phyloP scores from a whole-genome alignment of 2,888 invertebrate species.

The Pyrrhosoma nymphula region DNA sequence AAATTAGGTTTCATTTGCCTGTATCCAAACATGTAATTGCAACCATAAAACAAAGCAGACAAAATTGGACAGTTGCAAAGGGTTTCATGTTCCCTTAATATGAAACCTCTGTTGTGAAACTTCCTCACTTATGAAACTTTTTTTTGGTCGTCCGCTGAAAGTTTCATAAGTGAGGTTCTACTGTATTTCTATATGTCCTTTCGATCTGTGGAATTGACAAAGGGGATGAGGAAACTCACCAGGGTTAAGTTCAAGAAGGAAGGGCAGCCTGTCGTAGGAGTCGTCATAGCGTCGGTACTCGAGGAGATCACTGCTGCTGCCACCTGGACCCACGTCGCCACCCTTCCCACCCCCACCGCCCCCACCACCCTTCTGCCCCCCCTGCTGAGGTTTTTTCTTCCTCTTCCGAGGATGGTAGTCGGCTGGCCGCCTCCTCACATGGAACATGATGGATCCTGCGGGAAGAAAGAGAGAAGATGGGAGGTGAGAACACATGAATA shows the following conservation, averaged over 20 bases:
- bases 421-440: slow-evolving; percentile 94
- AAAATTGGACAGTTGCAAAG: no score
- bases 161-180: no score
- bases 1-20: no score
- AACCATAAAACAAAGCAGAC: no score
- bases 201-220: no score
- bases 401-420: slow-evolving; percentile 94
- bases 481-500: no score
- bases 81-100: no score
- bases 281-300: slow-evolving; percentile 78
- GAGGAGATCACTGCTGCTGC: slow-evolving; percentile 78
- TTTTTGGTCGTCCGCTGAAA: no score
- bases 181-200: no score
- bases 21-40: no score
- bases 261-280: slow-evolving; percentile 80
- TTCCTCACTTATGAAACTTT: no score
- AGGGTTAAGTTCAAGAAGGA: slow-evolving; percentile 90
- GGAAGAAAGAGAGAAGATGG: slow-evolving; percentile 72
- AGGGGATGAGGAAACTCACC: slow-evolving; percentile 76
- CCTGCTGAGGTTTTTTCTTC: slow-evolving; percentile 85
- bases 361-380: slow-evolving; percentile 75
- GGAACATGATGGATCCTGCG: slow-evolving; percentile 97
- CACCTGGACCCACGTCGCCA: slow-evolving; percentile 81
- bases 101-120: no score
- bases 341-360: slow-evolving; percentile 79